Evolutionary conservation across 1,140 invertebrate genomes (phyloP).

Genomic region (Spodoptera litura): DNA sequence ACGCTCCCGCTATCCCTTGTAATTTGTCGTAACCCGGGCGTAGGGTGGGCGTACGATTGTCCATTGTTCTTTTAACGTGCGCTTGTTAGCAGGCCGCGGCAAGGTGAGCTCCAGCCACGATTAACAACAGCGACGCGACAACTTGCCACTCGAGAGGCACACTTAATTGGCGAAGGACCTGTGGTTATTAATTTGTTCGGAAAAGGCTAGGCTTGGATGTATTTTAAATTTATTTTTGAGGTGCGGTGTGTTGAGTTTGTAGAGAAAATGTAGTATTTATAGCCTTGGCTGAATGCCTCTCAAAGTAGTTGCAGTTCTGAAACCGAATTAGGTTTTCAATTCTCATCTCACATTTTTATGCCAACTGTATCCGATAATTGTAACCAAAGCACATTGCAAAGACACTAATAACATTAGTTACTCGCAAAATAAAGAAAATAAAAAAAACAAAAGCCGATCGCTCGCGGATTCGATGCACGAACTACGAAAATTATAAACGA

Average conservation of each 20-base stretch:
- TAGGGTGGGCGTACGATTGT: constrained; percentile 72
- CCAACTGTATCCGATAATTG: neutral
- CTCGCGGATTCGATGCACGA: constrained; percentile 64
- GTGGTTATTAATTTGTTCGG: constrained; percentile 66
- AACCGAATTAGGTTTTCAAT: too few species aligned
- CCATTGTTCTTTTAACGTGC: constrained; percentile 84
- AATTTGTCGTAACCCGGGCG: constrained; percentile 50
- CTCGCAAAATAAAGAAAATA: neutral
- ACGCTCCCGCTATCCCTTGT: constrained; percentile 26
- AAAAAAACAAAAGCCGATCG: constrained; percentile 48
- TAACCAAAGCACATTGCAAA: neutral
- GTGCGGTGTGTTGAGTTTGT: too few species aligned
- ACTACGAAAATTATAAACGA: constrained; percentile 58
- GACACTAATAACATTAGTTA: neutral
- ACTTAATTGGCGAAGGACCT: constrained; percentile 70
- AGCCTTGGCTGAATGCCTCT: too few species aligned
- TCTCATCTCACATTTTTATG: too few species aligned
- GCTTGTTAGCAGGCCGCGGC: constrained; percentile 73
- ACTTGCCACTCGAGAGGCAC: constrained; percentile 49
- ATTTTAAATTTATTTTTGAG: neutral
- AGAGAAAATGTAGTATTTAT: too few species aligned
- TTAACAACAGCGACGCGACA: constrained; percentile 72
- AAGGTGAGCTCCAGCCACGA: constrained; percentile 72
- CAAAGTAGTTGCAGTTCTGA: too few species aligned
- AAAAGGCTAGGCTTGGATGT: neutral